phyloP scores from a whole-genome alignment of 1,140 invertebrate species.

The Ceratosolen fusciceps region DNA sequence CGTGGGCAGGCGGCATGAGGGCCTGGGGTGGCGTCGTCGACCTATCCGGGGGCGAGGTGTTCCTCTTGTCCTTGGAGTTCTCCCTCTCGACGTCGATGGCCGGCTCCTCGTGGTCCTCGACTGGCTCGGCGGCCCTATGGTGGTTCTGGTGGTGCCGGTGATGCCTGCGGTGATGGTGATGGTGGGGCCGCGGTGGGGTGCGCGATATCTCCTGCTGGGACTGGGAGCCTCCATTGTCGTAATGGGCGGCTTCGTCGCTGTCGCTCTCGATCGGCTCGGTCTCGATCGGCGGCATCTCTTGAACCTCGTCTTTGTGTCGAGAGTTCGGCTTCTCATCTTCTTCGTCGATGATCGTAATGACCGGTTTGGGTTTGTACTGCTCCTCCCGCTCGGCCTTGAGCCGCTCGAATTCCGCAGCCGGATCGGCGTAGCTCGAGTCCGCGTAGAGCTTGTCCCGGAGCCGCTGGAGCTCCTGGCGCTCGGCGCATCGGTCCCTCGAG shows the following conservation, averaged over 20 bases:
- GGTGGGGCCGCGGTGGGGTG: constrained; percentile 66
- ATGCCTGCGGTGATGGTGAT: constrained; percentile 67
- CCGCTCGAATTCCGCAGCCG: constrained; percentile 85
- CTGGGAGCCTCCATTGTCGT: constrained; percentile 58
- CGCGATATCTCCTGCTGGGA: constrained; percentile 59
- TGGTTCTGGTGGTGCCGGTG: constrained; percentile 71
- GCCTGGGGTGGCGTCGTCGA: constrained; percentile 39
- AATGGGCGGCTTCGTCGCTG: constrained; percentile 68
- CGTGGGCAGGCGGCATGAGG: constrained; percentile 54
- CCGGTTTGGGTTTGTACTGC: constrained; percentile 84
- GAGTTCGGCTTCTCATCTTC: constrained; percentile 65
- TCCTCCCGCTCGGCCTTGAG: constrained; percentile 85
- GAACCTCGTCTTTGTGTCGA: constrained; percentile 60
- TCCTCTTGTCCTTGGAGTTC: constrained; percentile 52
- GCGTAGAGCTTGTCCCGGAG: constrained; percentile 87
- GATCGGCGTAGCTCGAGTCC: constrained; percentile 82
- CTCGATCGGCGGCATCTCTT: constrained; percentile 74
- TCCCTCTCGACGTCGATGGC: constrained; percentile 60
- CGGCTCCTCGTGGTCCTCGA: constrained; percentile 55
- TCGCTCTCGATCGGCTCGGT: constrained; percentile 80
- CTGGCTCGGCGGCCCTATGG: constrained; percentile 59
- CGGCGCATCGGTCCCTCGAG: constrained; percentile 88
- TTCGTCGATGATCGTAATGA: constrained; percentile 75
- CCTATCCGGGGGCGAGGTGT: constrained; percentile 51
- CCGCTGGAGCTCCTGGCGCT: constrained; percentile 93